Evolutionary conservation across 2,888 invertebrate species (phyloP), one percentile per base, ranked within the genome.

Genomic region (Leptodirus hochenwartii): DNA sequence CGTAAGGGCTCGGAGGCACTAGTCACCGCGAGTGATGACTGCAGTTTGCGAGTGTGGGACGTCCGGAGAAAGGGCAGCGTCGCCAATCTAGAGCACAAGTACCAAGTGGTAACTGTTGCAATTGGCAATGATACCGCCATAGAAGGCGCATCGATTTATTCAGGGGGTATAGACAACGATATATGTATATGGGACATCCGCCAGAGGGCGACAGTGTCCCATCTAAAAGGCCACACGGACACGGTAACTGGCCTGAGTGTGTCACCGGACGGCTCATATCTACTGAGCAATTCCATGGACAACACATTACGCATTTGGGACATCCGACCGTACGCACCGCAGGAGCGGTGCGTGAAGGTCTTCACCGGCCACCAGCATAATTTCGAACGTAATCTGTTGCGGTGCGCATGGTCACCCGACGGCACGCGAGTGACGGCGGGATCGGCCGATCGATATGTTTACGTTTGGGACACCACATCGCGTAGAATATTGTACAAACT

Each of bases 111-210:
- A 8, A 87, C 88, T 0, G 68, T 88, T 0, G 87, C 91, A 0
- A 68, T 84, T 8, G 96, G 96, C 53, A 93, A 82, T 46, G 96
- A 98, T 46, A 93, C 90, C 0, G 78, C 88, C 0, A 96, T 98
- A 45, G 88, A 88, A 54, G 70, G n/a, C n/a, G n/a, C n/a, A n/a
- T n/a, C n/a, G n/a, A n/a, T n/a, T n/a, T n/a, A n/a, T n/a, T n/a
- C n/a, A n/a, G 70, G 84, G 1, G 96, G 98, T 4, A 80, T 99
- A 32, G 98, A 98, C 51, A 98, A 99, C 54, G 84, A 90, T 36
- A 73, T 98, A 5, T 95, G 93, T 66, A 79, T 95, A 1, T 99
- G 96, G 96, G 98, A 99, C 53, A 62, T 93, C 24, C 64, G 96
- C 30, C 90, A 85, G 50, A 20, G 8, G 8, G 81, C 80, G 48